Percentiles rank a stretch among this genome's conserved stretches.
These are phyloP conservation scores for Arrhamphus sclerolepis DNA, from an alignment of 2,797 vertebrate genomes.

Conservation along the genomic window DNA sequence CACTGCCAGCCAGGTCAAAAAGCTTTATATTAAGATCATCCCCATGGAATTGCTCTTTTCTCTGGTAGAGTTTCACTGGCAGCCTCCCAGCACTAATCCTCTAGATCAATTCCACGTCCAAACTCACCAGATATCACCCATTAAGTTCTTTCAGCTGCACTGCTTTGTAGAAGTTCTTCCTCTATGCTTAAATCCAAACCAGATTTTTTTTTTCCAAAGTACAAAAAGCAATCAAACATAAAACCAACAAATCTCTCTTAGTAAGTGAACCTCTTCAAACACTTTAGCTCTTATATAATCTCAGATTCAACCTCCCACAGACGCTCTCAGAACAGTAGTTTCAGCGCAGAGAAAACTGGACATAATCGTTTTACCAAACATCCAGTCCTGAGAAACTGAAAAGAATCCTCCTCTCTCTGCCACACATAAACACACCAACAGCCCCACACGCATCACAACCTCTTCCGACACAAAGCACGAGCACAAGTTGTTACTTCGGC, in stretches of 20 bases:
- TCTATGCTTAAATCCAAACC: constrained; percentile 7
- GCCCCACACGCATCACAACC: constrained; percentile 13
- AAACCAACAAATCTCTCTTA: constrained; percentile 16
- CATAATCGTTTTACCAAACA: constrained; percentile 51
- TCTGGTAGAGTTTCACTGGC: constrained; percentile 26
- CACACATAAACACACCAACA: constrained; percentile 30
- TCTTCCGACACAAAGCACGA: constrained; percentile 5
- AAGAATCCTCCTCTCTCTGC: constrained; percentile 34
- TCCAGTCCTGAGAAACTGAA: constrained; percentile 38
- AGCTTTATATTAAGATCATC: constrained; percentile 31
- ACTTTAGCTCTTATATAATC: constrained; percentile 59
- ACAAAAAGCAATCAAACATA: constrained; percentile 9
- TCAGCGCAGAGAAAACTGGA: constrained; percentile 29
- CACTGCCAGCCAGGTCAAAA: constrained; percentile 34
- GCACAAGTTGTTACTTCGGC: constrained; percentile 31
- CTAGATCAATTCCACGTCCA: constrained; percentile 13
- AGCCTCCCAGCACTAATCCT: constrained; percentile 36
- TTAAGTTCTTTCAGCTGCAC: constrained; percentile 2
- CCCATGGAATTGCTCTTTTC: constrained; percentile 34
- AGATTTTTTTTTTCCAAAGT: constrained; percentile 20
- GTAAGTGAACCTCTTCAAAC: constrained; percentile 47
- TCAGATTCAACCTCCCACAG: constrained; percentile 60
- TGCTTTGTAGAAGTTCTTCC: constrained; percentile 26
- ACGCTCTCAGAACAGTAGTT: constrained; percentile 48
- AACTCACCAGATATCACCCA: constrained; percentile 22